Base-by-base conservation (phyloP, 2,888 invertebrate genomes). In the Tetragonisca angustula region DNA sequence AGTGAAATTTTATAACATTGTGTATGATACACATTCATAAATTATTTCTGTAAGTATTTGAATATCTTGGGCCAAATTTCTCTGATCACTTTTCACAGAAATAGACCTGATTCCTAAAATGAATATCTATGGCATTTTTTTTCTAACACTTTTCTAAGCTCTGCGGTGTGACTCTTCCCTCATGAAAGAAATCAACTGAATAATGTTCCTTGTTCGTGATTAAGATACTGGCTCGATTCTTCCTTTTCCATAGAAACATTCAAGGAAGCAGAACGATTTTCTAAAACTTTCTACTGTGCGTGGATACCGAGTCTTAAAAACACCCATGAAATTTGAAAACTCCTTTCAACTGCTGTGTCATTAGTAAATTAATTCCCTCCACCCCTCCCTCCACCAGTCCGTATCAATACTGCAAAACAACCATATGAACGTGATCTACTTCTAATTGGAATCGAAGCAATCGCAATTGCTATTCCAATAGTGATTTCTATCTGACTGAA, bases 251-350 rank as follows among this genome's bases (percentile, higher is more conserved):
- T 74, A 43, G 64, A 81, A 69, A 56, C 43, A 43, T 49, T 24
- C 52, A 15, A 13, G 27, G 62, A 65, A 49, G 74, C 81, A 74
- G 75, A 71, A 75, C 82, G 52, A 61, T 82, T 82, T 81, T 75
- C 75, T 75, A 75, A 50, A 70, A 70, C 75, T 82, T 82, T 82
- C 83, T 82, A 82, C 27, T 2, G 15, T 43, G n/a, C 50, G 36
- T 27, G 62, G 21, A 62, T 61, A 49, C 56, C 62, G 74, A 65
- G 27, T 15, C 21, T 36, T n/a, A 65, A 71, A 80, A 17, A 79
- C 65, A 43, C 15, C 21, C 9, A 61, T 64, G 32, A 75, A 82
- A 70, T 65, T 75, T 54, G 64, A 36, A 52, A 19, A 50, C 27
- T 52, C 4, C 52, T 67, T 52, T 36, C n/a, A 36, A 19, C 15